Conservation (phyloP, 2,113 vertebrate genomes). For the Alligator mississippiensis region DNA sequence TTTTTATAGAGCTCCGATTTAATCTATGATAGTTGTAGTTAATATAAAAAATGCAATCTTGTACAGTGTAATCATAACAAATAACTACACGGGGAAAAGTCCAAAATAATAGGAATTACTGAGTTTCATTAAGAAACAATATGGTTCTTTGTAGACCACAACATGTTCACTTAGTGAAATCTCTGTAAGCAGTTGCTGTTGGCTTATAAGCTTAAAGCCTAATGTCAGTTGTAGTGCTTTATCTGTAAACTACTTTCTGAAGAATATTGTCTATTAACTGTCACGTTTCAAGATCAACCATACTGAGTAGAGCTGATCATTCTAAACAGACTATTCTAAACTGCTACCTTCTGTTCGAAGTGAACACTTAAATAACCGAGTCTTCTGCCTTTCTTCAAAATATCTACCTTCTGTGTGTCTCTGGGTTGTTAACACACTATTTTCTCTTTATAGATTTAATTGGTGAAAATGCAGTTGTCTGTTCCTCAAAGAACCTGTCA, state of each 20-base stretch:
- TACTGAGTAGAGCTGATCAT: neutral
- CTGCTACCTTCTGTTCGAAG: neutral
- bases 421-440: conserved; percentile 9
- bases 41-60: neutral
- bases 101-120: neutral
- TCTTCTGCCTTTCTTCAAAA: neutral
- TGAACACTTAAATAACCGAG: neutral
- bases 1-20: neutral
- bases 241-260: neutral
- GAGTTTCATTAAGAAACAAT: neutral
- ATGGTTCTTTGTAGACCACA: neutral
- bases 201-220: neutral
- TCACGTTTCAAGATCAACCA: neutral
- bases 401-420: neutral
- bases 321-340: neutral
- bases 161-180: neutral
- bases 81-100: neutral
- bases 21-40: neutral
- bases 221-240: too few relatives aligned
- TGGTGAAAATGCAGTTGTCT: conserved; percentile 59
- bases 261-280: neutral
- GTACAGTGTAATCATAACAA: neutral
- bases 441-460: conserved; percentile 70
- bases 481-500: conserved; percentile 68
- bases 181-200: neutral